These are phyloP conservation scores for Torymus aiolomorphi DNA, from an alignment of 2,888 invertebrate species.

Conservation along the genomic window DNA sequence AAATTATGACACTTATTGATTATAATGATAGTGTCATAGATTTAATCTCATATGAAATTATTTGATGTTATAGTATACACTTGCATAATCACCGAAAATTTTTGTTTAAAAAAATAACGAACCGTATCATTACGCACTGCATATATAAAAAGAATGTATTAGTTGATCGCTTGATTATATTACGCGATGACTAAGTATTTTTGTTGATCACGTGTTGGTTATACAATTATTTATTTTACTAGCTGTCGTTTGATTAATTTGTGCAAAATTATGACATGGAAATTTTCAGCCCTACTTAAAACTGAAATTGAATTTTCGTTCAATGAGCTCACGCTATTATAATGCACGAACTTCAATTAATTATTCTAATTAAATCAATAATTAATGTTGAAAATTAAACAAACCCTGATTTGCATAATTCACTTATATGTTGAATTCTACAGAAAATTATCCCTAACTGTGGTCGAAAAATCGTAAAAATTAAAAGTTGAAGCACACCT, in stretches of 20 bases:
- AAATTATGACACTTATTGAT: too few species aligned
- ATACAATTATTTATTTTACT: not conserved
- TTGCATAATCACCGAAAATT: not conserved
- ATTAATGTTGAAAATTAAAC: not conserved
- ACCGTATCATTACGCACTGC: too few species aligned
- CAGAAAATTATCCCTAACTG: too few species aligned
- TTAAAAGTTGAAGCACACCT: too few species aligned
- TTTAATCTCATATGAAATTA: too few species aligned
- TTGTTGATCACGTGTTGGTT: not conserved
- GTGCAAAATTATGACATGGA: slow-evolving; percentile 12
- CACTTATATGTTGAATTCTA: too few species aligned
- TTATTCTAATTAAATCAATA: slow-evolving; percentile 17
- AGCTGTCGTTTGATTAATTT: slow-evolving; percentile 37
- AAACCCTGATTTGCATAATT: too few species aligned
- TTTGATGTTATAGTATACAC: too few species aligned
- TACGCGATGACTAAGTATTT: slow-evolving; percentile 12
- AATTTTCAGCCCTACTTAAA: not conserved
- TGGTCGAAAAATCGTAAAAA: too few species aligned
- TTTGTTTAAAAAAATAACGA: not conserved
- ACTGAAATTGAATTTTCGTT: slow-evolving; percentile 21
- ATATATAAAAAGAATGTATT: slow-evolving; percentile 9
- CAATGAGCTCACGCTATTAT: not conserved
- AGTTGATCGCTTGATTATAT: not conserved
- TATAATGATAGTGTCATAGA: too few species aligned
- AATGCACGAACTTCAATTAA: slow-evolving; percentile 1